These are phyloP conservation scores for Romanomermis culicivorax DNA, from an alignment of 2,888 invertebrate species.

Conservation along the genomic window DNA sequence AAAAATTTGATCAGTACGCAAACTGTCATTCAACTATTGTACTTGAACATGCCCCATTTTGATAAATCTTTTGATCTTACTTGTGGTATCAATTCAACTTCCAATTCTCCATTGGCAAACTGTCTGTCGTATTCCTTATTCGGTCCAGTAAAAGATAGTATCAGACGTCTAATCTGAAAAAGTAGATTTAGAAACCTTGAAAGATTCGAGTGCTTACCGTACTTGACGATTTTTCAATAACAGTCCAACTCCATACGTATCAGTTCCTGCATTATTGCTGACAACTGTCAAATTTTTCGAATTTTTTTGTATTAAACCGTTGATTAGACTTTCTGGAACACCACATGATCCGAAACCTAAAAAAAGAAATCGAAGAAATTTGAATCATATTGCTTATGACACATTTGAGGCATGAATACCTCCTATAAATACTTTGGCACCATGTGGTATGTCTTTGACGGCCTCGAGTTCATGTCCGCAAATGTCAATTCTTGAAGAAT, in stretches of 20 bases:
- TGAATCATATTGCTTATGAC: background rate
- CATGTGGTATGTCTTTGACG: slow-evolving; percentile 63
- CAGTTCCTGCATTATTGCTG: slow-evolving; percentile 91
- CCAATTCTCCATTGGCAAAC: slow-evolving; percentile 71
- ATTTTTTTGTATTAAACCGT: slow-evolving; percentile 50
- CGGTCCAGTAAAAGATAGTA: slow-evolving; percentile 93
- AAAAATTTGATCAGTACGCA: too few relatives aligned
- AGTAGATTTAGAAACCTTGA: background rate
- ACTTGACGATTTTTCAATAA: slow-evolving; percentile 55
- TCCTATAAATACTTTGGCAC: slow-evolving; percentile 72
- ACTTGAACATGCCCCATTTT: too few relatives aligned
- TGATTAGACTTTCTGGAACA: slow-evolving; percentile 89
- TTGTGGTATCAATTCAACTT: slow-evolving; percentile 64
- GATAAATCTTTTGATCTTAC: slow-evolving; percentile 34
- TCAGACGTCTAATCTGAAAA: slow-evolving; percentile 60
- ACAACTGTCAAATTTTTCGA: slow-evolving; percentile 62
- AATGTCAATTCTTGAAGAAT: too few relatives aligned
- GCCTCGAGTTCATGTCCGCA: slow-evolving; percentile 45
- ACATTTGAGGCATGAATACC: slow-evolving; percentile 36
- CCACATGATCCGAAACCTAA: slow-evolving; percentile 83
- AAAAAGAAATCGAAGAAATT: too few relatives aligned
- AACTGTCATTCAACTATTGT: too few relatives aligned
- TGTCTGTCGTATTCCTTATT: slow-evolving; percentile 91
- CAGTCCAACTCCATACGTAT: slow-evolving; percentile 77
- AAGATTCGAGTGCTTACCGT: too few relatives aligned